Evolutionary conservation across 2,113 vertebrate species (phyloP).

Genomic region (Hypocryptadius cinnamomeus): DNA sequence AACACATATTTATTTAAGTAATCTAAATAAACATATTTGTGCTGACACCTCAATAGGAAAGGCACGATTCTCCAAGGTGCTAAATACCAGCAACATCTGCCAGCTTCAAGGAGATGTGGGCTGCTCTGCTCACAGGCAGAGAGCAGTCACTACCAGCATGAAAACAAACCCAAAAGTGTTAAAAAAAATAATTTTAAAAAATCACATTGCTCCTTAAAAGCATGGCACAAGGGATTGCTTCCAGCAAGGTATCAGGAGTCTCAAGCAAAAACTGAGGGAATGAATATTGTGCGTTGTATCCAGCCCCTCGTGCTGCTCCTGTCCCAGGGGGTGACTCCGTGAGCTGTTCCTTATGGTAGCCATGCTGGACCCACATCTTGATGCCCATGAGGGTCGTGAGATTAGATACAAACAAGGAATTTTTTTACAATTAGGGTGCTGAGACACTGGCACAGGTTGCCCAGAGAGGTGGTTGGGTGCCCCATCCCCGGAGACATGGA

Average conservation of each 20-base stretch:
- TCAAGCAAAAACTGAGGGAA: neutral
- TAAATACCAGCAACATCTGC: conserved; percentile 11
- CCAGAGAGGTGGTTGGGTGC: neutral
- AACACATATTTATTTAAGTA: conserved; percentile 59
- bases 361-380: neutral
- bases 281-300: neutral
- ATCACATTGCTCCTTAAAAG: neutral
- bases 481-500: too few relatives aligned
- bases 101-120: neutral
- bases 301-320: fast-evolving
- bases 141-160: neutral
- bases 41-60: conserved; percentile 50
- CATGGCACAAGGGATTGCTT: neutral
- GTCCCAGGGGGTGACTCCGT: neutral
- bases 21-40: conserved; percentile 60
- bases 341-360: neutral
- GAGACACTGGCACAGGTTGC: neutral
- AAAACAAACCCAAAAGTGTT: neutral
- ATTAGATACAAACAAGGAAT: neutral
- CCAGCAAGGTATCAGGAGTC: neutral
- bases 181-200: too few relatives aligned
- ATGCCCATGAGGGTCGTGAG: fast-evolving
- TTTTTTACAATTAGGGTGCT: neutral
- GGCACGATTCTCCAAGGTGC: neutral
- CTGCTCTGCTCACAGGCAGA: neutral